Evolutionary conservation across 2,113 vertebrate genomes (phyloP), one percentile per base, ranked within the genome.

Genomic region (Pomatorhinus ruficollis): DNA sequence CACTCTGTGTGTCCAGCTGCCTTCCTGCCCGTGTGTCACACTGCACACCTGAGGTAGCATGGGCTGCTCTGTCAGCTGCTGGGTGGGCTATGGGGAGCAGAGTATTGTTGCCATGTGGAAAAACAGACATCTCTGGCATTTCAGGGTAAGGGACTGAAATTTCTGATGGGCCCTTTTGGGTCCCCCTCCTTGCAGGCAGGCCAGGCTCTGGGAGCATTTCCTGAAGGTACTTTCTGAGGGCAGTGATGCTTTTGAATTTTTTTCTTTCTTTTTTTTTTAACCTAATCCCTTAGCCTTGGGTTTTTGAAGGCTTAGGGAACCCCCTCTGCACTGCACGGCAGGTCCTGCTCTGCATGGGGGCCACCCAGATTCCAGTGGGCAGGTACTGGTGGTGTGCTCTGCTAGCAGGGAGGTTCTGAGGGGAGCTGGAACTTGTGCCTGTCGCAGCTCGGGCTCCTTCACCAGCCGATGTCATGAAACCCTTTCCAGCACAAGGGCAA

Each of bases 251-350:
- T 93, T 76, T 76, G 49, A 87, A 71, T 6, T 18, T 45, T 28
- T n/a, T 14, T 10, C 4, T 42, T 2, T 47, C 33, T 24, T 16
- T 7, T 35, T 37, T 53, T 31, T 37, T 16, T 5, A 1, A 10
- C 45, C 33, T 76, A 10, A 31, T 59, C 56, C 72, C 39, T 87
- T 91, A 61, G 54, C 52, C 39, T 66, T 68, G 57, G 24, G 13
- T 57, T 83, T 81, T n/a, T 57, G 45, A 69, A 69, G 84, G 75
- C 81, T 68, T 89, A 50, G 53, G 45, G 63, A 79, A 15, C 28
- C 8, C 0, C 0, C 60, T 63, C 42, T 81, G 47, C 2, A 3
- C 47, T 47, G 35, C 21, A 12, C 2, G 10, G 56, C 13, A 17
- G 68, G 37, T 70, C 28, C 40, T n/a, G 35, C 49, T 75, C 33